Evolutionary conservation across 2,888 invertebrate genomes (phyloP).

Genomic region (Spicauda simplicius): DNA sequence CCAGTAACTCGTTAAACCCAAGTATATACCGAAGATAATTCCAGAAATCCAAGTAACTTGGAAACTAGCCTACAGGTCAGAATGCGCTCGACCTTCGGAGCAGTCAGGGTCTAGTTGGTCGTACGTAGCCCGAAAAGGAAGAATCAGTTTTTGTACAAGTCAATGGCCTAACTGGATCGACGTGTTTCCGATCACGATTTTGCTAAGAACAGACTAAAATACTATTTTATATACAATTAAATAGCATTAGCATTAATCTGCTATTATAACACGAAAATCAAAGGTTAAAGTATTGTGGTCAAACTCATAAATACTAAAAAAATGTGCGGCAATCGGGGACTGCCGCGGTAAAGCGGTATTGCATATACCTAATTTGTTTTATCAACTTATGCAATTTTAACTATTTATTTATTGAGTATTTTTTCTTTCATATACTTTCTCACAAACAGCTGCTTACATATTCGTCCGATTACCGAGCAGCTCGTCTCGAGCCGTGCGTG

Average conservation of each 20-base stretch:
- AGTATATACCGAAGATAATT: too few species aligned
- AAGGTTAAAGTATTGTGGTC: background rate
- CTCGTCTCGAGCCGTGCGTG: too few species aligned
- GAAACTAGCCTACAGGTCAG: background rate
- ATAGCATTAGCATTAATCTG: background rate
- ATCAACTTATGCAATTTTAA: too few species aligned
- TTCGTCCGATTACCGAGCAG: too few species aligned
- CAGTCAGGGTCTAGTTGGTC: conserved; percentile 24
- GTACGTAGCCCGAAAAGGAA: conserved; percentile 22
- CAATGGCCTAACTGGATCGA: conserved; percentile 18
- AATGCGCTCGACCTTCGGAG: conserved; percentile 21
- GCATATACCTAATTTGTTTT: too few species aligned
- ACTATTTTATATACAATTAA: background rate
- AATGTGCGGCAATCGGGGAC: too few species aligned
- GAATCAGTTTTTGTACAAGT: conserved; percentile 20
- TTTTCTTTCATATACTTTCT: too few species aligned
- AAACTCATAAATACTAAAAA: background rate
- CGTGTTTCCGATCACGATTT: background rate
- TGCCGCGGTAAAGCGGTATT: too few species aligned
- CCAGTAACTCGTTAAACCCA: too few species aligned
- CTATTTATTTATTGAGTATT: too few species aligned
- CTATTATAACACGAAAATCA: background rate
- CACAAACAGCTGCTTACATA: too few species aligned
- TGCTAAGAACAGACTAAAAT: background rate
- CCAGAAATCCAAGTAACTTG: too few species aligned